Base-by-base conservation (phyloP, 1,140 invertebrate genomes). In the Hestina assimilis region DNA sequence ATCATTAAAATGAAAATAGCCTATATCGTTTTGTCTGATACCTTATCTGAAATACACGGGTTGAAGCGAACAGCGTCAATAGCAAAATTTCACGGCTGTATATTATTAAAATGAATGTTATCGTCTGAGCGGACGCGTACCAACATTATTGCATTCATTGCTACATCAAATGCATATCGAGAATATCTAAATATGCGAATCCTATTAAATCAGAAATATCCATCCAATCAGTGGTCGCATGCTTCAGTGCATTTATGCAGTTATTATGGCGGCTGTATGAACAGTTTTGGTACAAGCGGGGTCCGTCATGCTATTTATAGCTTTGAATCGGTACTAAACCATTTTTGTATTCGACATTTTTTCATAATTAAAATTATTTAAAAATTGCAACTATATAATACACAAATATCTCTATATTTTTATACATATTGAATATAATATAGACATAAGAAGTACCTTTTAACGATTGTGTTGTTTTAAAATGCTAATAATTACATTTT, bases 121-220 rank as follows among this genome's bases (percentile, higher is more conserved):
- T 54, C 58, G 51, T 46, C 40, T 42, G 14, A 53, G 28, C 31
- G 21, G 6, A 11, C 28, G 24, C 4, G 12, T 12, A 15, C 9
- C 23, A 29, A 29, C 31, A 45, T 29, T 45, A 53, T 33, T 23
- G 29, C 28, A 17, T 47, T 23, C 28, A 47, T 35, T 12, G 45
- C 45, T 29, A 47, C 45, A 47, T 47, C 59, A 42, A 48, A 53
- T 46, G 50, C 63, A 42, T 66, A 68, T 58, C 59, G 51, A 55
- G 55, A 61, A 71, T 73, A 75, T 77, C 72, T 79, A 74, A 77
- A 77, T 68, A 81, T 56, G 76, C 66, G 70, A 69, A 78, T 78
- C 75, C 63, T 67, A 79, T 79, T 78, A 82, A 83, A 80, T 77
- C 79, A 72, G 70, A 83, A 80, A 83, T 79, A 82, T 70, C 65